A percentile compares a stretch with the other conserved stretches of the same genome.
phyloP scores from a whole-genome alignment of 1,140 invertebrate genomes.

The Drosophila funebris region DNA sequence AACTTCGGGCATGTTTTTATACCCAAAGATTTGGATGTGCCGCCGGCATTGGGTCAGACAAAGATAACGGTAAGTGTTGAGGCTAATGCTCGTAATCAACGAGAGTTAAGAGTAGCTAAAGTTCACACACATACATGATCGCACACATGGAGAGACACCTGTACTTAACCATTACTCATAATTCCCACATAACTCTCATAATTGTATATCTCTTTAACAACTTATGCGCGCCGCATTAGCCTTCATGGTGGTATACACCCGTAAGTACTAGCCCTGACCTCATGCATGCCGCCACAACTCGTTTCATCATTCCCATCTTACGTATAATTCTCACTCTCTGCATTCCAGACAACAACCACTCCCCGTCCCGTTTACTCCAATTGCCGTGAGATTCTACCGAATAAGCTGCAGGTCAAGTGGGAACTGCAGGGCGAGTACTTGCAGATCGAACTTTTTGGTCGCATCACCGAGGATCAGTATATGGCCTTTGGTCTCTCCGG shows the following conservation, averaged over 20 bases:
- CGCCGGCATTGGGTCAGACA: conserved; percentile 93
- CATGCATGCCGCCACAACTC: conserved; percentile 53
- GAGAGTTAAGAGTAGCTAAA: background rate
- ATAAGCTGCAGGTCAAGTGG: conserved; percentile 92
- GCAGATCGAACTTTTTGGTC: conserved; percentile 90
- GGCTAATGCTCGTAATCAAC: background rate
- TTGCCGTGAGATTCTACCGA: conserved; percentile 91
- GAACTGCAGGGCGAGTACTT: conserved; percentile 89
- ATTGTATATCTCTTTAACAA: conserved; percentile 76
- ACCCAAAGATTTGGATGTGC: conserved; percentile 94
- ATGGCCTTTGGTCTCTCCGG: conserved; percentile 94
- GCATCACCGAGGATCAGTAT: conserved; percentile 92
- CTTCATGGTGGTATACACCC: conserved; percentile 94
- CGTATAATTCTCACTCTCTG: conserved; percentile 14
- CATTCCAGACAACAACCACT: conserved; percentile 86
- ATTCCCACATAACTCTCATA: conserved; percentile 64
- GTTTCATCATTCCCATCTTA: background rate
- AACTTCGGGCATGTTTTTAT: conserved; percentile 96
- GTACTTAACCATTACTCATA: conserved; percentile 58
- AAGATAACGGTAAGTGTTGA: conserved; percentile 92
- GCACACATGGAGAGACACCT: conserved; percentile 16
- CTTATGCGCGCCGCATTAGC: conserved; percentile 85
- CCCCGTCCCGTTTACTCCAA: conserved; percentile 86
- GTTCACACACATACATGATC: conserved; percentile 3
- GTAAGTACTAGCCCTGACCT: conserved; percentile 87